These are phyloP conservation scores for Andrena hattorfiana DNA, from an alignment of 2,888 invertebrate species.

Conservation along the genomic window DNA sequence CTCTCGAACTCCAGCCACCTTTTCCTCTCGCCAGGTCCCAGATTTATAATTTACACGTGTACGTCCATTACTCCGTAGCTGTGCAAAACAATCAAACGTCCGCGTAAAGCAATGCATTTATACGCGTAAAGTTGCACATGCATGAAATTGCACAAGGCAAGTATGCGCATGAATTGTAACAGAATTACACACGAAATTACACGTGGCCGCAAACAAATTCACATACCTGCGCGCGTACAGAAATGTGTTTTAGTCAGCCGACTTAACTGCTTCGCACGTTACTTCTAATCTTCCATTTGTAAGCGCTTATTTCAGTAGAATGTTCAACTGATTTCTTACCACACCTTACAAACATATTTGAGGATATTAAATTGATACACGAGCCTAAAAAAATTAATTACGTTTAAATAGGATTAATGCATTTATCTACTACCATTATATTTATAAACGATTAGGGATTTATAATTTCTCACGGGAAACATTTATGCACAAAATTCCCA, in stretches of 20 bases:
- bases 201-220: slow-evolving; percentile 2
- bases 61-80: slow-evolving; percentile 8
- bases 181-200: slow-evolving; percentile 25
- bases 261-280: not conserved
- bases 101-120: slow-evolving; percentile 15
- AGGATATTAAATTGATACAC: no score
- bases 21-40: not conserved
- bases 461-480: no score
- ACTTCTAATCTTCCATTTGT: not conserved
- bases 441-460: no score
- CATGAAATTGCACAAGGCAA: slow-evolving; percentile 38
- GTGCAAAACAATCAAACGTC: slow-evolving; percentile 30
- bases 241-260: not conserved
- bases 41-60: slow-evolving; percentile 29
- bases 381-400: no score
- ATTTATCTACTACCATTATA: no score
- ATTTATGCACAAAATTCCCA: no score
- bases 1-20: not conserved
- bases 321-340: not conserved
- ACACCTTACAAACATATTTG: no score
- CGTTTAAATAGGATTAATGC: no score
- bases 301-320: not conserved
- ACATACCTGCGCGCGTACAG: not conserved
- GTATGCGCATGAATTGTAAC: slow-evolving; percentile 27
- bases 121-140: slow-evolving; percentile 34